A percentile compares a stretch with the other conserved stretches of the same genome.
Conservation (phyloP, 2,113 vertebrate species). For the Anhinga anhinga region DNA sequence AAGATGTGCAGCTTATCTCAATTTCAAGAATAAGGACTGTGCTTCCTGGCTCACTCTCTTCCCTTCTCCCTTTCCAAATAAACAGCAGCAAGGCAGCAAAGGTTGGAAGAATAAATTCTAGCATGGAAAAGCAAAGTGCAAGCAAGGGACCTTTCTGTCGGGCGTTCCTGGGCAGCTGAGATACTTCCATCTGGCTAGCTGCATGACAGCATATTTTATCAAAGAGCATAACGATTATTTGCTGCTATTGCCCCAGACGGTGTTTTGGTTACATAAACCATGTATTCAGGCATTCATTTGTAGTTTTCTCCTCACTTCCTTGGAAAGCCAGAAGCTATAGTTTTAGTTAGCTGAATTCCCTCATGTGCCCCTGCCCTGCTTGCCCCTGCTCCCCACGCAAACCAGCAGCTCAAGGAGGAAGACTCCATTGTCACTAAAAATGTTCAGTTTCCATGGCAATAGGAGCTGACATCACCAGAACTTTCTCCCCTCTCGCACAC, state of each 20-base stretch:
- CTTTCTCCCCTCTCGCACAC: not conserved
- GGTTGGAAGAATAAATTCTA: not conserved
- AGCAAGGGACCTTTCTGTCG: not conserved
- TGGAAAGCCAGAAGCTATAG: slow-evolving; percentile 29
- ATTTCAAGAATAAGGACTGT: not conserved
- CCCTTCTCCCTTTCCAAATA: not conserved
- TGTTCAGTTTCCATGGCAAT: slow-evolving; percentile 53
- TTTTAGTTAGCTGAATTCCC: slow-evolving; percentile 54
- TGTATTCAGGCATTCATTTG: not conserved
- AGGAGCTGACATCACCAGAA: slow-evolving; percentile 65
- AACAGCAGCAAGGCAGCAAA: not conserved
- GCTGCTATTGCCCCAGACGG: not conserved
- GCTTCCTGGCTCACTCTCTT: not conserved
- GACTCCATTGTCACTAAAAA: slow-evolving; percentile 69
- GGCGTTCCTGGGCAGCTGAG: not conserved
- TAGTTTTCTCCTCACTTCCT: slow-evolving; percentile 1
- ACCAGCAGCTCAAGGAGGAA: slow-evolving; percentile 59
- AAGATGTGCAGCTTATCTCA: not conserved
- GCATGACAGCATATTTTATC: not conserved
- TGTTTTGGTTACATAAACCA: slow-evolving; percentile 5
- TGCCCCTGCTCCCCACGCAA: slow-evolving; percentile 46
- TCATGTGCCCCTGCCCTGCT: slow-evolving; percentile 34
- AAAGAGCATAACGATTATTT: not conserved
- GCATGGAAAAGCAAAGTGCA: not conserved
- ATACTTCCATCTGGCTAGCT: not conserved